Conservation (phyloP, 2,113 vertebrate species). For the Passerina amoena region DNA sequence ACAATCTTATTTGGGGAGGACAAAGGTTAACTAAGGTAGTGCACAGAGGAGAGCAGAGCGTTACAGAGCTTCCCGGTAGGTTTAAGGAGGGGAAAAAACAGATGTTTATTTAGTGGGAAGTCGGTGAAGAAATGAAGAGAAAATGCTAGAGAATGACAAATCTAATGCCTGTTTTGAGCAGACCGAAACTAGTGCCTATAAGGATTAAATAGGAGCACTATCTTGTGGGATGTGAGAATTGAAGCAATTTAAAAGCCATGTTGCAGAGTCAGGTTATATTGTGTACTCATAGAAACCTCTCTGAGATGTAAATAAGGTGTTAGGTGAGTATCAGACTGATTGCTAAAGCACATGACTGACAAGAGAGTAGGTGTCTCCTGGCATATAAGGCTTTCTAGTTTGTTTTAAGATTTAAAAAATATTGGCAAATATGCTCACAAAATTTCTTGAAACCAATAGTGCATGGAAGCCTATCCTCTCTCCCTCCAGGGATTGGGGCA, state of each 20-base stretch:
- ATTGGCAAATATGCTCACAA: not conserved
- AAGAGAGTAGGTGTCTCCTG: constrained; percentile 9
- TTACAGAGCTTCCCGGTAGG: not conserved
- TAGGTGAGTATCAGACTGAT: not conserved
- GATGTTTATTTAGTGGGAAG: not conserved
- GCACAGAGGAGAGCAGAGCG: not conserved
- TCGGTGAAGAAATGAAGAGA: not conserved
- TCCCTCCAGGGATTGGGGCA: not conserved
- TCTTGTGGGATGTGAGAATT: not conserved
- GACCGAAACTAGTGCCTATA: not conserved
- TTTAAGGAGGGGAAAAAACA: not conserved
- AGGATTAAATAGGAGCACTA: not conserved
- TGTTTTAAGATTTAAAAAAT: not conserved
- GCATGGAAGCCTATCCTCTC: not conserved
- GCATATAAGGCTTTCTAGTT: not conserved
- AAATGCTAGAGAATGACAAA: not conserved
- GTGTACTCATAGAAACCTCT: not conserved
- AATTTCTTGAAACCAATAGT: not conserved
- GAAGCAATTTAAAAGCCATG: not conserved
- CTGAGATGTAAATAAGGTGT: not conserved
- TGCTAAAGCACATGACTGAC: constrained; percentile 18
- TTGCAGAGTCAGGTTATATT: not conserved
- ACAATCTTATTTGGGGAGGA: not conserved
- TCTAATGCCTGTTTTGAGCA: not conserved
- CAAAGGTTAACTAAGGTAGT: not conserved